Base-by-base conservation (phyloP, 2,113 vertebrate genomes). In the Tyrannus savana region DNA sequence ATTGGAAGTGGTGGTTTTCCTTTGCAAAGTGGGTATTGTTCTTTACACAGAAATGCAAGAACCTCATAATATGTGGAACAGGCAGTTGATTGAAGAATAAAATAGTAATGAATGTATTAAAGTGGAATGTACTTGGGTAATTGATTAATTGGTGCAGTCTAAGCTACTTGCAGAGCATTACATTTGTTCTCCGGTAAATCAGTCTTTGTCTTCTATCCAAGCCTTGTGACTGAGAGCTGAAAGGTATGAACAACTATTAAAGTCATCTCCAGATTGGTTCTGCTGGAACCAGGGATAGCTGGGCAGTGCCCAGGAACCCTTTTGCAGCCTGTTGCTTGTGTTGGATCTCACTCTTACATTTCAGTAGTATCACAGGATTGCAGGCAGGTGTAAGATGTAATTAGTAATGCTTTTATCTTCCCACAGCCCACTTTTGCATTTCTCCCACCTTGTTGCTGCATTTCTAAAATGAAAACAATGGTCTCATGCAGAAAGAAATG, bases 121-220 rank as follows among this genome's bases (percentile, higher is more conserved):
- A 96, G 71, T 74, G 63, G 55, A 91, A 95, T 79, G 62, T 73
- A 90, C 89, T 93, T 84, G 67, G 87, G 73, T 96, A 97, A 97
- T 95, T 96, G 94, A 97, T 96, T 97, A 95, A 96, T 93, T 95
- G 82, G 47, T 96, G 93, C 86, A 75, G 89, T 73, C 83, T 78
- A 82, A 95, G 91, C 63, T 97, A 90, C 94, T 95, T 91, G 89
- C 84, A 59, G 50, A 85, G 67, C 46, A 78, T 97, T 89, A 68
- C 71, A 69, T 94, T 94, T 58, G 27, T 87, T 91, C 84, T 52
- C 35, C 11, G 9, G 92, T 95, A 96, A 96, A 97, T 91, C 80
- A 83, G 44, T 95, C 42, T 84, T 25, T 96, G 92, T 94, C 82
- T 69, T 81, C 92, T 90, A 25, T 95, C 93, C 68, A 91, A 47